Evolutionary conservation across 2,888 invertebrate species (phyloP), one percentile per base, ranked within the genome.

Genomic region (Formica aserva): DNA sequence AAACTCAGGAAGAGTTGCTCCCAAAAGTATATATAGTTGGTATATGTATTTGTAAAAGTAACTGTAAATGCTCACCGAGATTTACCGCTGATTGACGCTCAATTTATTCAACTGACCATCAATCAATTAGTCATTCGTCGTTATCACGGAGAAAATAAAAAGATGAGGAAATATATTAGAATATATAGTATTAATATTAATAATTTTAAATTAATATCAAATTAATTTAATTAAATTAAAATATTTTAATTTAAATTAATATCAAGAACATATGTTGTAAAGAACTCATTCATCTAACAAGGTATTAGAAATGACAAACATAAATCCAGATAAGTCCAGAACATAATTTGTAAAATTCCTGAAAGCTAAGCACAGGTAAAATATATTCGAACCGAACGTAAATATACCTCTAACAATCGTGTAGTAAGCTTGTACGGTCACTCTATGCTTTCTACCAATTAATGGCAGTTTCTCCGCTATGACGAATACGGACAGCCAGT

Each of bases 51-150:
- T 65, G 52, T 48, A 52, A 57, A 69, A 69, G 81, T 65, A 32
- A 15, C 52, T 52, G 29, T 62, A 8, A 41, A 38, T 48, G 29
- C 60, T 76, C 38, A 52, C 41, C 63, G 38, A 77, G 38, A 77
- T 32, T 65, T 76, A 18, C 48, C 52, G n/a, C n/a, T 52, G n/a
- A 52, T 52, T 3, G 81, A 63, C 32, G n/a, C n/a, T 52, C 52
- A 76, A 76, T 38, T 26, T 76, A 63, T 29, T 81, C 63, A 72
- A 72, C 52, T 65, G 55, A 81, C 38, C n/a, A 15, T 22, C 41
- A 22, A 29, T 41, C 87, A 84, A 85, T 90, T 86, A 85, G 57
- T 67, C 75, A 48, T 72, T 84, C 77, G 85, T 83, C 85, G 66
- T 83, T 76, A 71, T 60, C 35, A 22, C 11, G 45, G 18, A 11